phyloP scores from a whole-genome alignment of 92 coral and sea anemone genomes.

The Siderastrea radians region DNA sequence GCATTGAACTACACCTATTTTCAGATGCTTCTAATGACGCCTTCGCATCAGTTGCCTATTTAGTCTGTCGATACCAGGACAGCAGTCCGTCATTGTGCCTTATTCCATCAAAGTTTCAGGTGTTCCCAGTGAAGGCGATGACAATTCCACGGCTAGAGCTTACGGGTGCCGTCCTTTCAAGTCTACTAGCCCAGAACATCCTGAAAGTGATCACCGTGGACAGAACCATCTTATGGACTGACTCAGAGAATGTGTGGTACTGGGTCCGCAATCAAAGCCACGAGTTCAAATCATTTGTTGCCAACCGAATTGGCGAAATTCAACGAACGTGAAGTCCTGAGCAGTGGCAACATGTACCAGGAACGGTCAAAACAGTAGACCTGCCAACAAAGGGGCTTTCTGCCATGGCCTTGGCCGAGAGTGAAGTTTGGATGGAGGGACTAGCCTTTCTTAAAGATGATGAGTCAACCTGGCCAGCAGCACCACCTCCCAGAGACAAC shows the following conservation, averaged over 20 bases:
- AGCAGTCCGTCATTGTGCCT: constrained; percentile 33
- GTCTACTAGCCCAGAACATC: constrained; percentile 31
- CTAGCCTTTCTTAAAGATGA: constrained; percentile 22
- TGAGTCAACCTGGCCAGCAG: constrained; percentile 31
- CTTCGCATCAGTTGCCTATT: constrained; percentile 30
- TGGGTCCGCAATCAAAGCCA: constrained; percentile 66
- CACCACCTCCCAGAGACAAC: no score
- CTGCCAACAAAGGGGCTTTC: constrained; percentile 31
- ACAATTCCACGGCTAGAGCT: constrained; percentile 55
- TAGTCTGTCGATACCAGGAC: constrained; percentile 33
- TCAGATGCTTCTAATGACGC: constrained; percentile 66
- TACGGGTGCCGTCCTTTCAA: constrained; percentile 53
- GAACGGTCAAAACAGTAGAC: constrained; percentile 43
- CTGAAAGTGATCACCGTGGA: constrained; percentile 36
- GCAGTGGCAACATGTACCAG: constrained; percentile 49
- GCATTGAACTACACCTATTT: constrained; percentile 33
- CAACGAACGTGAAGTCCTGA: constrained; percentile 29
- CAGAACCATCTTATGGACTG: constrained; percentile 51
- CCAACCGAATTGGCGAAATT: constrained; percentile 51
- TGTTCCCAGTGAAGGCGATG: constrained; percentile 55
- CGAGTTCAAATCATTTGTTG: constrained; percentile 58
- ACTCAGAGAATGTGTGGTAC: constrained; percentile 49
- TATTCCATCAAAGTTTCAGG: constrained; percentile 53
- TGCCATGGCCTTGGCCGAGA: neutral
- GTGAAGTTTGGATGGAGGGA: constrained; percentile 28